phyloP scores from a whole-genome alignment of 2,113 vertebrate genomes.

The Muscicapa adusta region DNA sequence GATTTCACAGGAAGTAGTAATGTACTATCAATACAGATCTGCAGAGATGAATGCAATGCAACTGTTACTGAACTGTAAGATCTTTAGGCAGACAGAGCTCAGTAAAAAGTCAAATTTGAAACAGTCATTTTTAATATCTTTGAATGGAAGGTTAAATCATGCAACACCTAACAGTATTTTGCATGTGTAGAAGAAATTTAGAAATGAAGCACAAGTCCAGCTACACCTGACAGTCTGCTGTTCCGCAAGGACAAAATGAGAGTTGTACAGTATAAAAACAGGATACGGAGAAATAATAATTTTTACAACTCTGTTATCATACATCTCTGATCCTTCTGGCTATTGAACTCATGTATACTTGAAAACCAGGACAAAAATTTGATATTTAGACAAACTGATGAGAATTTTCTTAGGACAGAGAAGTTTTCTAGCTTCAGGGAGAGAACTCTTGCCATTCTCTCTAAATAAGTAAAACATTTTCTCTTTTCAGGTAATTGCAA shows the following conservation, averaged over 20 bases:
- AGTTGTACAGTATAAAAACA: background rate
- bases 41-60: background rate
- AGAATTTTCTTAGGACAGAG: background rate
- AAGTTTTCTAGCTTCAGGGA: background rate
- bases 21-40: background rate
- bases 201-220: background rate
- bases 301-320: background rate
- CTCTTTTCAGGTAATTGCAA: background rate
- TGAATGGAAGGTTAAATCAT: background rate
- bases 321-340: background rate
- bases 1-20: background rate
- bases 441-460: background rate
- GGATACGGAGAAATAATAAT: background rate
- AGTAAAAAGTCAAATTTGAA: background rate
- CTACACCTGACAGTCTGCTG: background rate
- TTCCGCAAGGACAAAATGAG: background rate
- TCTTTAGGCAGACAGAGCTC: background rate
- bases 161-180: background rate
- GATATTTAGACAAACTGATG: background rate
- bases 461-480: background rate
- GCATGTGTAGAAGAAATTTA: background rate
- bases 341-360: rapidly evolving
- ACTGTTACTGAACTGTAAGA: background rate
- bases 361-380: background rate
- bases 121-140: background rate